These are phyloP conservation scores for Rhimphoctona megacephalus DNA, from an alignment of 2,888 invertebrate species.

Conservation along the genomic window DNA sequence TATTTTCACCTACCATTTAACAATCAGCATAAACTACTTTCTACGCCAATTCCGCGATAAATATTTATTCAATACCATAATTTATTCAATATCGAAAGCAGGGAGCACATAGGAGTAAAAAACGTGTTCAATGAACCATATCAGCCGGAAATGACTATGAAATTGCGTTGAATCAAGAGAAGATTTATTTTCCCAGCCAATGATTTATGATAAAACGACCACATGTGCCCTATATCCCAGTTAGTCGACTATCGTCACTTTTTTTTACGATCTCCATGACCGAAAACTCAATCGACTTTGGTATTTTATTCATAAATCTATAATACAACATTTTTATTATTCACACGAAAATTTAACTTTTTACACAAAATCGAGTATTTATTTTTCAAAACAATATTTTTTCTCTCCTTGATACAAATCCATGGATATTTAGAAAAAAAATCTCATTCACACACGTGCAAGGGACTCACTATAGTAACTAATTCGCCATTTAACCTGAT, in stretches of 20 bases:
- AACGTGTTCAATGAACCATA: not conserved
- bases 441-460: not conserved
- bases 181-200: constrained; percentile 13
- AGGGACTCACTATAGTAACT: not conserved
- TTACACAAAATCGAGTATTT: not conserved
- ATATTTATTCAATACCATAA: not conserved
- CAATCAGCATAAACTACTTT: not conserved
- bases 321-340: not conserved
- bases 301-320: not conserved
- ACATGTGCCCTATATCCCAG: not conserved
- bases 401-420: not conserved
- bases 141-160: constrained; percentile 18
- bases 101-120: not conserved
- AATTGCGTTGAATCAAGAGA: not conserved
- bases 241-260: not conserved
- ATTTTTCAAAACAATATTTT: not conserved
- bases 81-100: constrained; percentile 4
- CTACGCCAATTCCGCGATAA: not conserved
- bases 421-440: not conserved
- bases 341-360: not conserved
- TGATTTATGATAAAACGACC: constrained; percentile 1
- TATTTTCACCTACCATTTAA: not conserved
- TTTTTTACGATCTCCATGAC: not conserved
- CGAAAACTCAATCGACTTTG: not conserved
- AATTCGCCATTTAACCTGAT: not conserved